Percentiles rank a stretch among this genome's conserved stretches.
These are phyloP conservation scores for Mythimna pallens DNA, from an alignment of 2,888 invertebrate genomes.

Conservation along the genomic window DNA sequence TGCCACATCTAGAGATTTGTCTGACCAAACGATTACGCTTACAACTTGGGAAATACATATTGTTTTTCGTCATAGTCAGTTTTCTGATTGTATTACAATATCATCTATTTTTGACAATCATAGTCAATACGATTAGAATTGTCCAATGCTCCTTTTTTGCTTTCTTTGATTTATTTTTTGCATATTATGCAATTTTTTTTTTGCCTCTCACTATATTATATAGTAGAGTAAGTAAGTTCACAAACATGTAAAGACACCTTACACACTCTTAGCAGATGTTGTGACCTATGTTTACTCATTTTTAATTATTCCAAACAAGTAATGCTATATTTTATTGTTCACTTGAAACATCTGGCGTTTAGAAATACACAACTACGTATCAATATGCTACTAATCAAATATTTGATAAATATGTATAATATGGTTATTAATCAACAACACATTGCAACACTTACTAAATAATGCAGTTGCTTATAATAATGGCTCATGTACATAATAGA, in stretches of 20 bases:
- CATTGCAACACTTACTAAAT: constrained; percentile 20
- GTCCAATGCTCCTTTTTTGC: too few species aligned
- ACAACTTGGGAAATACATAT: too few species aligned
- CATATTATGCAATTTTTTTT: too few species aligned
- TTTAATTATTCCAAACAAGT: neutral
- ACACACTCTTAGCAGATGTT: neutral
- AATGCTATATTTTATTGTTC: neutral
- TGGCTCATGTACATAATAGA: constrained; percentile 9
- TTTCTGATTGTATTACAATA: too few species aligned
- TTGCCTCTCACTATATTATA: too few species aligned
- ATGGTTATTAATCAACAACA: constrained; percentile 18
- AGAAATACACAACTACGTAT: neutral
- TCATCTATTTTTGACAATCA: too few species aligned
- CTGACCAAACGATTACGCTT: too few species aligned
- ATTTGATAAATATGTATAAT: constrained; percentile 11
- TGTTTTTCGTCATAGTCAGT: too few species aligned
- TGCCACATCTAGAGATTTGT: neutral
- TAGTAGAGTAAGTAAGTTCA: too few species aligned
- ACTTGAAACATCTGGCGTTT: neutral
- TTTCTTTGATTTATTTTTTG: too few species aligned
- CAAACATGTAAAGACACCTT: too few species aligned
- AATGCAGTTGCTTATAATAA: constrained; percentile 24
- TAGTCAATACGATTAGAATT: too few species aligned
- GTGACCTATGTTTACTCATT: neutral
- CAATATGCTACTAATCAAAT: constrained; percentile 5